Evolutionary conservation across 2,888 invertebrate genomes (phyloP).

Genomic region (Ornithoptera alexandrae): DNA sequence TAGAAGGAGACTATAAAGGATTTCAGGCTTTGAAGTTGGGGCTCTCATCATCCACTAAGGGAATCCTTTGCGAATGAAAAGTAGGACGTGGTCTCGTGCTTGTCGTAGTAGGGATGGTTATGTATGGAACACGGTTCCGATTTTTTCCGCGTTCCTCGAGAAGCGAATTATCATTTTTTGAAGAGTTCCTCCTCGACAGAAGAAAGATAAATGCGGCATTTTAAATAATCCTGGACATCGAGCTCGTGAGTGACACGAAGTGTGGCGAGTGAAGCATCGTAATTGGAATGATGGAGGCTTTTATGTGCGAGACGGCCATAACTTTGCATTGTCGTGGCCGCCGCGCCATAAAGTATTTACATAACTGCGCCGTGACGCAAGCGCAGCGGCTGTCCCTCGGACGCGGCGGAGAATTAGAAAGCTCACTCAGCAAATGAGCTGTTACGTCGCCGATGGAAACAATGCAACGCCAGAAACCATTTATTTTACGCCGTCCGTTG

Average conservation of each 20-base stretch:
- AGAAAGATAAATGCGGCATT: no score
- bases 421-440: conserved; percentile 22
- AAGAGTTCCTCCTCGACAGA: no score
- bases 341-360: conserved; percentile 17
- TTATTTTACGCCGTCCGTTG: conserved; percentile 19
- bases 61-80: no score
- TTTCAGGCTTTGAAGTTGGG: no score
- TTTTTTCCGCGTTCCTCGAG: no score
- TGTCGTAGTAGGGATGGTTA: no score
- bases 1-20: no score
- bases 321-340: conserved; percentile 15
- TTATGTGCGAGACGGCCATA: conserved; percentile 12
- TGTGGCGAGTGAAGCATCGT: not conserved
- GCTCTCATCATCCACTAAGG: no score
- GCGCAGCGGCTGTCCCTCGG: conserved; percentile 16
- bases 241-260: not conserved
- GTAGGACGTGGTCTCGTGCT: no score
- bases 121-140: no score
- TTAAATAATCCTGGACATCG: no score
- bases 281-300: not conserved
- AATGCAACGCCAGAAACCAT: conserved; percentile 17
- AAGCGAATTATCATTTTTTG: no score
- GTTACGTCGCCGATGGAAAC: conserved; percentile 24
- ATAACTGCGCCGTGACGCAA: conserved; percentile 23
- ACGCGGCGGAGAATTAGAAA: conserved; percentile 24